Evolutionary conservation across 2,888 invertebrate species (phyloP).

Genomic region (Ceriagrion tenellum): DNA sequence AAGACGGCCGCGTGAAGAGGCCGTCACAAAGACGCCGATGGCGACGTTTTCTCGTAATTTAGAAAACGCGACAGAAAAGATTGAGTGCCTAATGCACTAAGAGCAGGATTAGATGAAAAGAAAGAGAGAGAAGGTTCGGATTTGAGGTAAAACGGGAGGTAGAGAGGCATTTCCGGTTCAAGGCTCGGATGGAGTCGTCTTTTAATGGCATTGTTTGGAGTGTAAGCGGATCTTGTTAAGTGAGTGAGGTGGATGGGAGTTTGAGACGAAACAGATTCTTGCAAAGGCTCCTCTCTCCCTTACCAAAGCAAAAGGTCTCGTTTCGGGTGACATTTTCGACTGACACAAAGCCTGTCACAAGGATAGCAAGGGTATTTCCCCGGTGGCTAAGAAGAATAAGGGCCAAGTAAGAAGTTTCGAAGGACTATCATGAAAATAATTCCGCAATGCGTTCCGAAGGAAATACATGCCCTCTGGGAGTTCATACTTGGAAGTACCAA

Average conservation of each 20-base stretch:
- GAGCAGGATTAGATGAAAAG: neutral
- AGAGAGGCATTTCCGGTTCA: neutral
- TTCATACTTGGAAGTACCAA: neutral
- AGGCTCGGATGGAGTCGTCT: neutral
- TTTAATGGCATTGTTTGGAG: conserved; percentile 16
- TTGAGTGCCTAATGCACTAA: too few relatives aligned
- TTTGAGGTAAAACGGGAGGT: neutral
- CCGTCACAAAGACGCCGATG: neutral
- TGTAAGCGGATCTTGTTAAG: neutral
- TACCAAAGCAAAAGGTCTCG: neutral
- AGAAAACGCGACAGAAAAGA: too few relatives aligned
- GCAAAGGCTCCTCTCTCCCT: neutral
- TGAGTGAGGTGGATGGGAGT: neutral
- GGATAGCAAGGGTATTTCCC: neutral
- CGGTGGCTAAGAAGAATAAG: neutral
- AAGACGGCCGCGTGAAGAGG: neutral
- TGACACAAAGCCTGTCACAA: neutral
- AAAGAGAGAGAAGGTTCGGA: neutral
- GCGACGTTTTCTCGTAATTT: too few relatives aligned
- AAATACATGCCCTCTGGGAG: neutral
- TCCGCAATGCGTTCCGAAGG: neutral
- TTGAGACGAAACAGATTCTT: neutral
- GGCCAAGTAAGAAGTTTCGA: neutral
- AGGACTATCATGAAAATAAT: neutral
- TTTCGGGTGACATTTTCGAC: neutral